Evolutionary conservation across 2,797 vertebrate species (phyloP), one percentile per base, ranked within the genome.

Genomic region (Paguma larvata): DNA sequence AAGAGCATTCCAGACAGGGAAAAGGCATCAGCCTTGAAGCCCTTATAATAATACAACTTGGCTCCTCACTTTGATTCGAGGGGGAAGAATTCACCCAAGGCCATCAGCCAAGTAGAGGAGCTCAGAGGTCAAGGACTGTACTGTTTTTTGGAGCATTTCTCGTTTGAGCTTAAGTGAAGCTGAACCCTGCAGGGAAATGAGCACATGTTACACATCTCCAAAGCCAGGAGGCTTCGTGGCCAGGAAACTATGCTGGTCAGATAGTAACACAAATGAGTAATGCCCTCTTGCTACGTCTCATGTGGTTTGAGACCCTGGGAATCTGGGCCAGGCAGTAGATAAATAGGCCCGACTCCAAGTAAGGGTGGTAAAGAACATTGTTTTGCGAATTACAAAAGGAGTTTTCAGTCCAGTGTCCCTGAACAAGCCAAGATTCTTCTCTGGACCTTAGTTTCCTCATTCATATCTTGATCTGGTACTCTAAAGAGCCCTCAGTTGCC

Each of bases 191-290:
- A 91, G 98, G 98, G 98, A 98, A 98, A 99, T 99, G 97, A 96
- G 98, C 97, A 98, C 97, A 98, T 98, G 96, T 97, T 98, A 98
- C 97, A 96, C 97, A 97, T 98, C 98, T 98, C 98, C 98, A 97
- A 97, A 98, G 98, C 94, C 94, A 97, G 97, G 96, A 97, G 97
- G 86, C 97, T 97, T 98, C 96, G 92, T 97, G 97, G 98, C 97
- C 98, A 98, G 97, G 97, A 98, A 99, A 98, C 97, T 98, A 97
- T 97, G 97, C 97, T 98, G 97, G 97, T 96, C 70, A 65, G 97
- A 88, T 93, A 98, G 97, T 97, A 98, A 98, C 97, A 98, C 97
- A 97, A 97, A 98, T 98, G 98, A 98, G 98, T 98, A 98, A 98
- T 94, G 91, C 97, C 98, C 34, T 56, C 63, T 82, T 82, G 19